Percentiles rank a stretch among this genome's conserved stretches.
Evolutionary conservation across 1,140 invertebrate genomes (phyloP).

Genomic region (Pinna nobilis): DNA sequence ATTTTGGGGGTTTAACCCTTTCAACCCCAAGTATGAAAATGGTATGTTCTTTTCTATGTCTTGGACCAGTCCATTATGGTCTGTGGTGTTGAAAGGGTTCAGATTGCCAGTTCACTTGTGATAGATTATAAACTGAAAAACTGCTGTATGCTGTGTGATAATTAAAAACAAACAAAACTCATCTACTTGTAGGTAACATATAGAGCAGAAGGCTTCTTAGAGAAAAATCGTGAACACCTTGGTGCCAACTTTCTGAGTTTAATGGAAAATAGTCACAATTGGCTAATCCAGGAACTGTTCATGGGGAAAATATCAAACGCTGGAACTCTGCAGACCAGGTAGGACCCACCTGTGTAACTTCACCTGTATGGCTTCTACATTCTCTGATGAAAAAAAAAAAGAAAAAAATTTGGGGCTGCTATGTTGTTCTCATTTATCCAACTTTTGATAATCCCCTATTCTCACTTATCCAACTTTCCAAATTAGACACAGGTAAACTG

Average conservation of each 20-base stretch:
- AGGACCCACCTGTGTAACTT: neutral
- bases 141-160: neutral
- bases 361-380: neutral
- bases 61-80: too few species aligned
- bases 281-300: conserved; percentile 63
- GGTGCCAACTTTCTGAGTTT: conserved; percentile 54
- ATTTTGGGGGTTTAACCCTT: too few species aligned
- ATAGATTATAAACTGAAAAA: too few species aligned
- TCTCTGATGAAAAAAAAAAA: neutral
- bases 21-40: too few species aligned
- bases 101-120: too few species aligned
- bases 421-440: too few species aligned
- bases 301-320: conserved; percentile 49
- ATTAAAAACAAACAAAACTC: neutral
- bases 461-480: too few species aligned
- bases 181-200: conserved; percentile 58
- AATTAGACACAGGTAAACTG: too few species aligned
- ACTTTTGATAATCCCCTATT: too few species aligned
- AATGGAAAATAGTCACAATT: conserved; percentile 62
- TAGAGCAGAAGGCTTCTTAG: conserved; percentile 92
- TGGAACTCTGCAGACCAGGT: conserved; percentile 52
- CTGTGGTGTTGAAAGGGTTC: too few species aligned
- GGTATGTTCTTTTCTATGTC: too few species aligned
- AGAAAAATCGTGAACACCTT: conserved; percentile 92
- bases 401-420: too few species aligned